A percentile compares a stretch with the other conserved stretches of the same genome.
These are phyloP conservation scores for Eristalis arbustorum DNA, from an alignment of 2,888 invertebrate species.

Conservation along the genomic window DNA sequence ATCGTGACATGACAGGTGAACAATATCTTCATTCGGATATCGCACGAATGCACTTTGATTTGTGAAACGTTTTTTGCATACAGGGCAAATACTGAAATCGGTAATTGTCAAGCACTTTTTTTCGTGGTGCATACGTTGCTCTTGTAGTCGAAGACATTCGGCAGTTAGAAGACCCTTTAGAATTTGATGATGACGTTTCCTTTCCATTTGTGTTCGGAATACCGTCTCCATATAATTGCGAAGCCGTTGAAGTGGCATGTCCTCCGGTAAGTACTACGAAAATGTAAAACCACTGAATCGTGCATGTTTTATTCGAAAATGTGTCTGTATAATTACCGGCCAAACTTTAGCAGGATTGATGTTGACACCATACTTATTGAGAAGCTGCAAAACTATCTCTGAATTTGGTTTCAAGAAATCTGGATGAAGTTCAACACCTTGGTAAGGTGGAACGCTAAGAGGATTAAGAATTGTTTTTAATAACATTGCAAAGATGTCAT, in stretches of 20 bases:
- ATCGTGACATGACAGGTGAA: slow-evolving; percentile 93
- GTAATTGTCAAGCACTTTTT: slow-evolving; percentile 91
- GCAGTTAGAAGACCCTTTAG: slow-evolving; percentile 91
- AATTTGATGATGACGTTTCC: slow-evolving; percentile 88
- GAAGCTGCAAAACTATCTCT: slow-evolving; percentile 88
- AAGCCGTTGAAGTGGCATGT: slow-evolving; percentile 88
- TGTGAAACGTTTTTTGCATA: slow-evolving; percentile 95
- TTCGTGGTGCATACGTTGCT: slow-evolving; percentile 89
- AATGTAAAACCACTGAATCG: not conserved
- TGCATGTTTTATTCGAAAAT: not conserved
- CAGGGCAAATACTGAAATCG: slow-evolving; percentile 93
- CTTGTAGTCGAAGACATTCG: slow-evolving; percentile 91
- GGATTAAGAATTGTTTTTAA: slow-evolving; percentile 82
- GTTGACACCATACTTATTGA: slow-evolving; percentile 91
- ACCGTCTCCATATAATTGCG: slow-evolving; percentile 90
- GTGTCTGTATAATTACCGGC: slow-evolving; percentile 73
- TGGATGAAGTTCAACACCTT: slow-evolving; percentile 81
- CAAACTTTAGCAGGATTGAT: slow-evolving; percentile 90
- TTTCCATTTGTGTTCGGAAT: slow-evolving; percentile 86
- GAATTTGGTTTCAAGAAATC: slow-evolving; percentile 87
- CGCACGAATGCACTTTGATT: slow-evolving; percentile 96
- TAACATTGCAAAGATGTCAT: slow-evolving; percentile 76
- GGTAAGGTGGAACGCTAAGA: slow-evolving; percentile 77
- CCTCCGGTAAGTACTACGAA: slow-evolving; percentile 87
- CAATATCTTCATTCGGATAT: slow-evolving; percentile 94